Evolutionary conservation across 2,888 invertebrate genomes (phyloP), one percentile per base, ranked within the genome.

Genomic region (Melieria crassipennis): DNA sequence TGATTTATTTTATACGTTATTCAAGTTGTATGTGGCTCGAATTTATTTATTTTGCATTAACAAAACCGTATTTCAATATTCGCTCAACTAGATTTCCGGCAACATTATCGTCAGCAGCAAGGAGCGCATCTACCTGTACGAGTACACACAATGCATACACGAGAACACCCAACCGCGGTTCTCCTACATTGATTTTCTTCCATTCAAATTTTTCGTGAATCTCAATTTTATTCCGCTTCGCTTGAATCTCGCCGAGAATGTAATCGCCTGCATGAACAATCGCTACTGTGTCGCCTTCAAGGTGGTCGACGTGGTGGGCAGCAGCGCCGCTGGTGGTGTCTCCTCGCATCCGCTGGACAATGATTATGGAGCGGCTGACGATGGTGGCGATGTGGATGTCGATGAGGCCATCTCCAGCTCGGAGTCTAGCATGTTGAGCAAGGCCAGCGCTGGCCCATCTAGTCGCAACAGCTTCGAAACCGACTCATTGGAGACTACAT

Each of bases 101-200:
- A 85, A 85, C 60, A 82, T 85, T 0, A 84, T 85, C 43, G 84
- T 85, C 16, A 82, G 83, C 75, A 85, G 85, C 74, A 81, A 81
- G 63, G 84, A 85, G 45, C 81, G 83, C 63, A 82, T 89, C 45
- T 86, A 87, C 74, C 86, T 85, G 13, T 92, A 91, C 77, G 89
- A 89, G 79, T 91, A 91, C 74, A 89, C 90, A 74, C 87, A 91
- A 9, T 91, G 91, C 79, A 90, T 90, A 0, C 92, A 92, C 79
- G 91, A 92, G 77, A 89, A 90, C 61, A 92, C 92, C 1, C 91
- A 90, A 79, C 84, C 84, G 4, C 77, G 86, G 6, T 88, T 91
- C 76, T 89, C 89, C 73, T 93, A 92, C 79, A 88, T 92, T 62
- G 93, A 93, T 81, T 92, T 93, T 80, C 90, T 92, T 76, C 91